Evolutionary conservation across 2,888 invertebrate genomes (phyloP), one percentile per base, ranked within the genome.

Genomic region (Sarcophaga carnaria): DNA sequence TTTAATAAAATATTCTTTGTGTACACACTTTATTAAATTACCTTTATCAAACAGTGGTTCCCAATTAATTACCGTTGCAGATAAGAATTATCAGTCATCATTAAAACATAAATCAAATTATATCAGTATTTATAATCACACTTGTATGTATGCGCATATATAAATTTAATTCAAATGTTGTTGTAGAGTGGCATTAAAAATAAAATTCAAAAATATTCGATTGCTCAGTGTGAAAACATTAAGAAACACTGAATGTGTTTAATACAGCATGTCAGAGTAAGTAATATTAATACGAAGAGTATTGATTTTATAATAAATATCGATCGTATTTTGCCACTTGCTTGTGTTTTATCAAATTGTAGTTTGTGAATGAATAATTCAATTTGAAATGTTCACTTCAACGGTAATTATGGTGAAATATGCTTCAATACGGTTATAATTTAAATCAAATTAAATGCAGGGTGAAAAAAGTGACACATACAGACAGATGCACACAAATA

Each of bases 251-350:
- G 67, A 2, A 8, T 37, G 3, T 12, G 2, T 47, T 64, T 47
- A 72, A 80, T 49, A 70, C 14, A 79, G 2, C 49, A 79, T 54
- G 14, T 37, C 54, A 79, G 49, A 17, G 12, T 71, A 79, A 79
- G 3, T 37, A 37, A 71, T 45, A 80, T 72, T 17, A 72, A 80
- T 37, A 59, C 14, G 8, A 66, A 37, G 17, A 27, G 0, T 20
- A 62, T 78, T 78, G 59, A 78, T 49, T 60, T 25, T n/a, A 37
- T 37, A 37, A 37, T 54, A 71, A 71, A 17, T 54, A 71, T 54
- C 59, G 60, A 72, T 78, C 62, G 47, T 49, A 74, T 62, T 80
- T 74, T 54, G 20, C 54, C 66, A 80, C 66, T 67, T 66, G 47
- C 59, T 80, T 74, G 45, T 80, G 66, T 4, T 14, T 14, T 14